These are phyloP conservation scores for Drosophila nikananu DNA, from an alignment of 1,140 invertebrate genomes.

Conservation along the genomic window DNA sequence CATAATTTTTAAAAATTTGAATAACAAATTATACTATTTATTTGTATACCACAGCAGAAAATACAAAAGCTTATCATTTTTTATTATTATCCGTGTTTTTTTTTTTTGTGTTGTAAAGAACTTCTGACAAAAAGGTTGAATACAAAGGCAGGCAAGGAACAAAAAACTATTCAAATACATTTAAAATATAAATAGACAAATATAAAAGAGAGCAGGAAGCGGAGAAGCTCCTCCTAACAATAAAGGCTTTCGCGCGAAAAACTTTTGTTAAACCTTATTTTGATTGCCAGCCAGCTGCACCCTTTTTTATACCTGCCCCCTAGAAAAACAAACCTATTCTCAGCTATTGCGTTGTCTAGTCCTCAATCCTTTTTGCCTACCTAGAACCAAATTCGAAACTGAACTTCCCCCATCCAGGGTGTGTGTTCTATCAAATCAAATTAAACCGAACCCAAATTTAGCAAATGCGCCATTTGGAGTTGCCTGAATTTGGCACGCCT, in stretches of 20 bases:
- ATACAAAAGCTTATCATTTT: no score
- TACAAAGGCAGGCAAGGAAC: not conserved
- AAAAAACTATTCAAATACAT: conserved; percentile 10
- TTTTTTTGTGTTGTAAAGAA: no score
- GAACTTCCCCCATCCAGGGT: conserved; percentile 12
- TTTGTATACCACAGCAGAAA: no score
- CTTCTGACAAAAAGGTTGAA: not conserved
- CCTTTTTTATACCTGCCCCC: conserved; percentile 50
- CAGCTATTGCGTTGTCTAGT: conserved; percentile 22
- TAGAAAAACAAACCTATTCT: conserved; percentile 4
- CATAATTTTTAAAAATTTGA: no score
- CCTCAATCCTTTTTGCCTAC: conserved; percentile 25
- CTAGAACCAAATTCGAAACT: conserved; percentile 11
- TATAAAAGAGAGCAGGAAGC: not conserved
- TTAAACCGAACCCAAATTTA: conserved; percentile 48
- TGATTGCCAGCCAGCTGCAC: conserved; percentile 18
- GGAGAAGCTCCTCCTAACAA: not conserved
- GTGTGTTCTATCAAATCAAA: conserved; percentile 21
- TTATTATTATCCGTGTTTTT: no score
- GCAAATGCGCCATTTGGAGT: conserved; percentile 68
- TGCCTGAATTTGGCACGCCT: conserved; percentile 48
- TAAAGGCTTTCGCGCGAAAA: not conserved
- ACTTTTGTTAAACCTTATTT: conserved; percentile 16
- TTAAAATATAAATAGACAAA: not conserved
- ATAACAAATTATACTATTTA: no score